Evolutionary conservation across 2,888 invertebrate species (phyloP), one percentile per base, ranked within the genome.

Genomic region (Aphidoletes aphidimyza): DNA sequence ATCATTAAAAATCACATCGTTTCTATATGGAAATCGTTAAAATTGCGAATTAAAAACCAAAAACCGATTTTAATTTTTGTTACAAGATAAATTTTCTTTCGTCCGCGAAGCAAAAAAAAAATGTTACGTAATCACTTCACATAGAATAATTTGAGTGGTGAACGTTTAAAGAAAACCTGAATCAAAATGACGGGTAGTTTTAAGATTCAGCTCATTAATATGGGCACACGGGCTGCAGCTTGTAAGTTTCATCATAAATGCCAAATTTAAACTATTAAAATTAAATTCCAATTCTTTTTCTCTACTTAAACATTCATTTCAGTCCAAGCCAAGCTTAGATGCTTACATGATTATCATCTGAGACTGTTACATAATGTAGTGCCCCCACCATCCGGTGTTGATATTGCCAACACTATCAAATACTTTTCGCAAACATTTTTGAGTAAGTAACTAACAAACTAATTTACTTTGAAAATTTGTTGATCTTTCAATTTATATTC

Each of bases 281-380:
- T 78, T 78, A 5, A 36, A 22, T 45, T 22, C 22, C 42, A 47
- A 84, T 83, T 59, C 45, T 42, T 37, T 84, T 19, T 37, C 49
- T 59, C 47, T 30, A 22, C 49, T 84, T 86, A 85, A 86, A 84
- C 86, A 49, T n/a, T n/a, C n/a, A n/a, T 88, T 90, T 86, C 91
- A 99, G 98, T 99, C 92, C 97, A 98, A 89, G 97, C 98, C 87
- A 99, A 99, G 93, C 95, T 99, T 89, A 95, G 98, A 88, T 98
- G 96, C 90, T 93, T 99, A 87, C 97, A 98, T 91, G 99, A 99
- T 91, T 98, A 96, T 91, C 97, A 99, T 91, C 93, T 96, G 88
- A 94, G 98, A 87, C 93, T 98, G 87, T 93, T 96, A 90, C 97
- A 98, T 92, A 96, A 96, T 88, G 93, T 95, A 87, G 94, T 96